Evolutionary conservation across 2,797 vertebrate genomes (phyloP).

Genomic region (Hoplostethus atlanticus): DNA sequence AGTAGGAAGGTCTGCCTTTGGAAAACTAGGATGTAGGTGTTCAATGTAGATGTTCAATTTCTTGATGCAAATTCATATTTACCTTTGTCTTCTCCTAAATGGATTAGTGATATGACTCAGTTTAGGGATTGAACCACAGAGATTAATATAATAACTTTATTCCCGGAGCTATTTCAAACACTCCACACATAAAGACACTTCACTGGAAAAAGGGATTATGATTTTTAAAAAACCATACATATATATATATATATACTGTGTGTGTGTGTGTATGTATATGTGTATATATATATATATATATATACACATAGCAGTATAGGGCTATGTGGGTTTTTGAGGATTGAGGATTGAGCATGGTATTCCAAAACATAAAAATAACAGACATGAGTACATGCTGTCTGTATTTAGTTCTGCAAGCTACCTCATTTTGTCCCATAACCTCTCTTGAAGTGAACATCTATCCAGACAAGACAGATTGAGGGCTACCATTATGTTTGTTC

Average conservation of each 20-base stretch:
- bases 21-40: not conserved
- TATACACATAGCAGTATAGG: not conserved
- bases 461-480: conserved; percentile 31
- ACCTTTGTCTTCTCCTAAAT: conserved; percentile 33
- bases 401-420: conserved; percentile 37
- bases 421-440: conserved; percentile 38
- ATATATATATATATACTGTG: not conserved
- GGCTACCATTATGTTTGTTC: conserved; percentile 5
- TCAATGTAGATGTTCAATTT: conserved; percentile 13
- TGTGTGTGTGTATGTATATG: too few relatives aligned
- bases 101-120: conserved; percentile 45
- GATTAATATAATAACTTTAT: conserved; percentile 59
- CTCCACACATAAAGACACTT: conserved; percentile 34
- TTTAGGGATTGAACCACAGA: conserved; percentile 55
- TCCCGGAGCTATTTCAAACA: conserved; percentile 40
- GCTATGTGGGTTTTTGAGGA: conserved; percentile 43
- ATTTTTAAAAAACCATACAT: conserved; percentile 52
- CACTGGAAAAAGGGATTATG: conserved; percentile 53
- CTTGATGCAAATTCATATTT: not conserved
- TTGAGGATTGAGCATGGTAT: conserved; percentile 41
- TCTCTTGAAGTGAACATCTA: conserved; percentile 47
- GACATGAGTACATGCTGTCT: conserved; percentile 17
- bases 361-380: conserved; percentile 50
- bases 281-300: not conserved
- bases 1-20: not conserved